Conservation (phyloP, 2,113 vertebrate genomes). For the Sterna hirundo region DNA sequence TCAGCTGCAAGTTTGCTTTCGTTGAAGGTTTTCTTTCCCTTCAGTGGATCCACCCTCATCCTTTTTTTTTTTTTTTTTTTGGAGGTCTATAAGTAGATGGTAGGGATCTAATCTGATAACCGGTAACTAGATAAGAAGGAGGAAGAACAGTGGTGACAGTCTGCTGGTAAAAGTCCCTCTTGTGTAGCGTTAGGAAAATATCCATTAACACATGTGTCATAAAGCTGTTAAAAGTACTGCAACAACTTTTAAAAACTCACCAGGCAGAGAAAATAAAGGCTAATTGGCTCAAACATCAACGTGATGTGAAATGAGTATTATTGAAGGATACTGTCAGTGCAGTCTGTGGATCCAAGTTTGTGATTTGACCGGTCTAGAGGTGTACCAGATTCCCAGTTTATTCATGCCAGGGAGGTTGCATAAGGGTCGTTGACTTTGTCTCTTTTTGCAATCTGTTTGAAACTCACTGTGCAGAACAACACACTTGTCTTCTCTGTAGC, state of each 20-base stretch:
- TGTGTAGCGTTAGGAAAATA: not conserved
- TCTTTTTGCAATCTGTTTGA: not conserved
- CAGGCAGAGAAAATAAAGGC: not conserved
- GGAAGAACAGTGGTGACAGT: not conserved
- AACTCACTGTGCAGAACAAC: not conserved
- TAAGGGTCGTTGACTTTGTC: not conserved
- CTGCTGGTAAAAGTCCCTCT: not conserved
- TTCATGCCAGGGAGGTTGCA: not conserved
- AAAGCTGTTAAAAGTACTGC: not conserved
- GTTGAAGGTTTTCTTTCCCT: not conserved
- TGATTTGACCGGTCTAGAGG: not conserved
- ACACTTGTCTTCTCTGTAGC: not conserved
- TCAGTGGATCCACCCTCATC: not conserved
- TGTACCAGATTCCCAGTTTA: not conserved
- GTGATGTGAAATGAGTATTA: not conserved
- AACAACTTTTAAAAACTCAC: not conserved
- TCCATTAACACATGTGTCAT: not conserved
- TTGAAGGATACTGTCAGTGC: not conserved
- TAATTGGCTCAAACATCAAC: not conserved
- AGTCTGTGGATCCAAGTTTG: not conserved
- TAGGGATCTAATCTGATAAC: conserved; percentile 1
- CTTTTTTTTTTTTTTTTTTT: not conserved
- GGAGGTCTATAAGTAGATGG: not conserved
- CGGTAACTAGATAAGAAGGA: not conserved
- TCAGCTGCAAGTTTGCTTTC: not conserved